Evolutionary conservation across 2,797 vertebrate genomes (phyloP).

Genomic region (Melopsittacus undulatus): DNA sequence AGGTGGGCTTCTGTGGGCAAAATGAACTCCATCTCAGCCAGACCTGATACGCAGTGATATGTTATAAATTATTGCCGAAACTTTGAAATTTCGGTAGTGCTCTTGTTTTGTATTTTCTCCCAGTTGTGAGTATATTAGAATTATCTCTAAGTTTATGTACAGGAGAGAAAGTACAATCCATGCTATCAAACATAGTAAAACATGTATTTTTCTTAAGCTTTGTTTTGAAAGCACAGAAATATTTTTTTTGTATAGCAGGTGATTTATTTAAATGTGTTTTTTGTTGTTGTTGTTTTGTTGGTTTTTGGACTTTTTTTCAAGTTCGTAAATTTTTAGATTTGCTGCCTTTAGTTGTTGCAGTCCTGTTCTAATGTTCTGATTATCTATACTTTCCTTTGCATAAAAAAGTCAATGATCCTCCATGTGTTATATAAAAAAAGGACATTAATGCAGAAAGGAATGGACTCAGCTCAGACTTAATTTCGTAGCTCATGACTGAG

Average conservation of each 20-base stretch:
- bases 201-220: neutral
- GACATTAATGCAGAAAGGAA: neutral
- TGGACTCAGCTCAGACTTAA: neutral
- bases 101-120: neutral
- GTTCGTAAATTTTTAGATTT: neutral
- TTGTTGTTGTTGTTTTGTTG: neutral
- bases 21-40: neutral
- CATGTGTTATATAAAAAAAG: neutral
- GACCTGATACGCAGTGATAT: neutral
- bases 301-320: neutral
- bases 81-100: neutral
- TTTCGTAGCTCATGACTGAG: neutral
- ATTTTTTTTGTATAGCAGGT: neutral
- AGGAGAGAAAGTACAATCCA: neutral
- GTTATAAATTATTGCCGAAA: neutral
- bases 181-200: neutral
- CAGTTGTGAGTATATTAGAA: neutral
- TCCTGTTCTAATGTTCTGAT: neutral
- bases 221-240: neutral
- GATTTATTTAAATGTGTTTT: neutral
- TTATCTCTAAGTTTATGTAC: neutral
- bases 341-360: neutral
- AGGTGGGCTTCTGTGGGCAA: fast-evolving
- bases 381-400: neutral
- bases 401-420: neutral